Evolutionary conservation across 2,797 vertebrate species (phyloP).

Genomic region (Todus mexicanus): DNA sequence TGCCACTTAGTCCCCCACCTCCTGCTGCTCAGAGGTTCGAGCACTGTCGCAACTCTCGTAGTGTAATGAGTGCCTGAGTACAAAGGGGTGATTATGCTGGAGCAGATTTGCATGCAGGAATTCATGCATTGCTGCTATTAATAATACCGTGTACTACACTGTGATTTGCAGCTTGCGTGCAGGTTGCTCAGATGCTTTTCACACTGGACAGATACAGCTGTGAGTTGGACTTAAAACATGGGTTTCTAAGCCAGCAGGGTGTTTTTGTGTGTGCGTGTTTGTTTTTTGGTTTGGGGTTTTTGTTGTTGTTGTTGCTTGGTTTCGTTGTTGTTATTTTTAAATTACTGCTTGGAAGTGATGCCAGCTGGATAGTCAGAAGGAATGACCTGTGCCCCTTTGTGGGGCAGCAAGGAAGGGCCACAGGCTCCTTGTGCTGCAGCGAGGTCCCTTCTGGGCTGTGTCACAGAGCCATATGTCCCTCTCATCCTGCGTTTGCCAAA

Average conservation of each 20-base stretch:
- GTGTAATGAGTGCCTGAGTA: too few species aligned
- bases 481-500: not conserved
- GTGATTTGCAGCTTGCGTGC: not conserved
- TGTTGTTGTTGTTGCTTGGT: too few species aligned
- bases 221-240: not conserved
- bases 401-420: not conserved
- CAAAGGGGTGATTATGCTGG: not conserved
- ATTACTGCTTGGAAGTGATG: not conserved
- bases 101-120: not conserved
- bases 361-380: not conserved
- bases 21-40: not conserved
- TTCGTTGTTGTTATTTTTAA: too few species aligned
- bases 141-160: fast-evolving
- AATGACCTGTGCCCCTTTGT: not conserved
- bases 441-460: not conserved
- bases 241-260: not conserved
- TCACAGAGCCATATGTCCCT: fast-evolving
- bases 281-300: too few species aligned
- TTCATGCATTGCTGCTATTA: not conserved
- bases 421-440: not conserved
- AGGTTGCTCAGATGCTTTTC: not conserved
- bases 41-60: fast-evolving
- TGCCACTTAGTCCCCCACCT: not conserved
- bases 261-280: too few species aligned
- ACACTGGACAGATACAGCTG: fast-evolving